Base-by-base conservation (phyloP, 2,113 vertebrate genomes). In the Tupaia chinensis region DNA sequence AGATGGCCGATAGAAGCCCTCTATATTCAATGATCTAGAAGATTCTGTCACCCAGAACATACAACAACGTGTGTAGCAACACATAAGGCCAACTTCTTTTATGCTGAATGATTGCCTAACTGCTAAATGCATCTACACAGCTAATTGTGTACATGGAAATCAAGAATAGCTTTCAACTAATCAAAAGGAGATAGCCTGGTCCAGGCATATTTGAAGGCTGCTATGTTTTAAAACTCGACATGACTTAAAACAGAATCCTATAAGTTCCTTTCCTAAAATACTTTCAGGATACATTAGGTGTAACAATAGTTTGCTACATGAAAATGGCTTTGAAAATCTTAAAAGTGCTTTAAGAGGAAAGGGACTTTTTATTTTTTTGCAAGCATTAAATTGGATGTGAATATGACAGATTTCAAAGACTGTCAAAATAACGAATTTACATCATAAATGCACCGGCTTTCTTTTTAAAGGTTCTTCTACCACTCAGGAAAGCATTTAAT, bases 361-460 rank as follows among this genome's bases (percentile, higher is more conserved):
- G 98, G 97, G 70, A 81, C 66, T 63, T 89, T 98, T 98, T 98
- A 32, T 98, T 97, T 98, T 98, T 98, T 98, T 96, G 98, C 97
- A 92, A 98, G 98, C 98, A 98, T 99, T 99, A 99, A 99, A 99
- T 99, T 99, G 99, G 99, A 99, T 98, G 99, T 99, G 99, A 99
- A 99, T 99, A 98, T 98, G 98, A 99, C 99, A 98, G 98, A 99
- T 99, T 99, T 98, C 97, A 99, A 99, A 99, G 99, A 98, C 98
- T 97, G 98, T 99, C 98, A 99, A 99, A 99, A 99, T 98, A 99
- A 99, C 98, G 99, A 99, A 99, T 99, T 99, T 99, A 99, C 99
- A 99, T 99, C 99, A 99, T 99, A 99, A 99, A 99, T 99, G 99
- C 98, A 98, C 89, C 95, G 93, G 99, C 98, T 99, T 97, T 98